These are phyloP conservation scores for Dynastes maya DNA, from an alignment of 2,888 invertebrate species.

Conservation along the genomic window DNA sequence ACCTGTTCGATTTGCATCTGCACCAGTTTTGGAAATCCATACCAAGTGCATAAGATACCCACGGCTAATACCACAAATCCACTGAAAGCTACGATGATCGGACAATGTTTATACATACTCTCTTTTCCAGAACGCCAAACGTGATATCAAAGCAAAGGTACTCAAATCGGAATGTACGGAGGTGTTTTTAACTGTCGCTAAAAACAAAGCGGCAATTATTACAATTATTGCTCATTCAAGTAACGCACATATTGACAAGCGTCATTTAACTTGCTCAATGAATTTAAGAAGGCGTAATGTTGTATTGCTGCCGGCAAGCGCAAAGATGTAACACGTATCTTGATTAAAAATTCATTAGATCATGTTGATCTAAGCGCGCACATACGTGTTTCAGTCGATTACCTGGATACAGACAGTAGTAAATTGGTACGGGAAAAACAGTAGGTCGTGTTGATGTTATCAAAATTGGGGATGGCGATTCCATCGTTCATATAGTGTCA, in stretches of 20 bases:
- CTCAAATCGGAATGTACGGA: not conserved
- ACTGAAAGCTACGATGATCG: constrained; percentile 57
- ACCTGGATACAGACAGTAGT: not conserved
- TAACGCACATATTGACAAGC: not conserved
- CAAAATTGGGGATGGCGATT: not conserved
- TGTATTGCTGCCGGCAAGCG: not conserved
- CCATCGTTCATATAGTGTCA: constrained; percentile 9
- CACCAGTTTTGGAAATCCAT: constrained; percentile 73
- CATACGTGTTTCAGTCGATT: not conserved
- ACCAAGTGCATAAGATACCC: constrained; percentile 70
- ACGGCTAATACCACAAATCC: constrained; percentile 68
- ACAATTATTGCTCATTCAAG: not conserved
- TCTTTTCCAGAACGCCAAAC: not conserved
- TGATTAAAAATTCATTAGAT: constrained; percentile 6
- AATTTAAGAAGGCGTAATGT: not conserved
- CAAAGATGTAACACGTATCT: not conserved
- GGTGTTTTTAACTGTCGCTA: not conserved
- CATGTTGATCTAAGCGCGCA: not conserved
- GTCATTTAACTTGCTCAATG: not conserved
- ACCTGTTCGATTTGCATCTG: constrained; percentile 72
- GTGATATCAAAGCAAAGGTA: not conserved
- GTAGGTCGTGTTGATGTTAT: constrained; percentile 9
- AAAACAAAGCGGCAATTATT: not conserved
- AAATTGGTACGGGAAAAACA: not conserved
- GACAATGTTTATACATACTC: constrained; percentile 59